Percentiles rank a stretch among this genome's conserved stretches.
phyloP scores from a whole-genome alignment of 2,113 vertebrate genomes.

The Cacatua alba region DNA sequence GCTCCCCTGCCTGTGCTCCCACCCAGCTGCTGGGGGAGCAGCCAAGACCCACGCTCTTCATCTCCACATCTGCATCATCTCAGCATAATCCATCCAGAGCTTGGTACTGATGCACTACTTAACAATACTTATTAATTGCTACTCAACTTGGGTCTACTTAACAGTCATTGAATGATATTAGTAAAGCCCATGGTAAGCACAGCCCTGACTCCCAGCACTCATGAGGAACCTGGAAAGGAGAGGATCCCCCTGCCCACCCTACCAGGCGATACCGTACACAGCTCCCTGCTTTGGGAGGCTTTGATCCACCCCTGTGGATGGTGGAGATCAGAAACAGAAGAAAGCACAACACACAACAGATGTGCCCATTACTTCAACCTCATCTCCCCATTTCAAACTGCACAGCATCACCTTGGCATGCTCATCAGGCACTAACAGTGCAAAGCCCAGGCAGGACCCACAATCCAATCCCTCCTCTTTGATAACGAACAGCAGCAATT shows the following conservation, averaged over 20 bases:
- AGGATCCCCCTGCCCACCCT: neutral
- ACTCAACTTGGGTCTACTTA: neutral
- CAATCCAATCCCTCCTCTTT: neutral
- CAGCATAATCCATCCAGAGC: neutral
- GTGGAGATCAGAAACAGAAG: neutral
- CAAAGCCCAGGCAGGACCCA: neutral
- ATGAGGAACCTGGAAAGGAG: fast-evolving
- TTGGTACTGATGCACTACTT: neutral
- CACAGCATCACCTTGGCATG: fast-evolving
- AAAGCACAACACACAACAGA: neutral
- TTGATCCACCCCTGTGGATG: neutral
- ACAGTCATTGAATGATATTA: fast-evolving
- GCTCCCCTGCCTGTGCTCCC: neutral
- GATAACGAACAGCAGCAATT: neutral
- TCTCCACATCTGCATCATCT: neutral
- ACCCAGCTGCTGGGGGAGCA: neutral
- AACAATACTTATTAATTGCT: neutral
- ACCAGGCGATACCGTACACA: fast-evolving
- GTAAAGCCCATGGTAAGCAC: neutral
- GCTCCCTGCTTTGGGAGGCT: neutral
- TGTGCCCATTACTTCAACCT: neutral
- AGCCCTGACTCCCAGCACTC: fast-evolving
- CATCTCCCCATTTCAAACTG: neutral
- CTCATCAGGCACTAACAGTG: neutral
- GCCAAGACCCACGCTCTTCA: fast-evolving